Percentiles rank a stretch among this genome's conserved stretches.
Evolutionary conservation across 2,888 invertebrate species (phyloP).

Genomic region (Teleogryllus oceanicus): DNA sequence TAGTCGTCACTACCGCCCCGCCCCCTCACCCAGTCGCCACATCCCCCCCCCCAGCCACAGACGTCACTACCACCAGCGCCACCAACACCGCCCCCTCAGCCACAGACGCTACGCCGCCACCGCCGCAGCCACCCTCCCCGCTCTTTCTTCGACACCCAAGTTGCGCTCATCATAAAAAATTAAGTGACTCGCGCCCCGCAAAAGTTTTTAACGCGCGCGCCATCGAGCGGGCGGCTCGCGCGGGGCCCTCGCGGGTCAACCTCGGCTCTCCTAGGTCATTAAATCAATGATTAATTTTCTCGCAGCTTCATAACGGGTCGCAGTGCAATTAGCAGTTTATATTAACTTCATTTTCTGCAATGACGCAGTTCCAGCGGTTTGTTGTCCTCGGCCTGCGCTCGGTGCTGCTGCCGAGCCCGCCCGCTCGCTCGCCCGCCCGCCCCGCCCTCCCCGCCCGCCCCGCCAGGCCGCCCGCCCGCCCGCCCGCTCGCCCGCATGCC

Average conservation of each 20-base stretch:
- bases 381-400: neutral
- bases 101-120: no score
- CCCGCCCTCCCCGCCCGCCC: neutral
- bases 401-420: neutral
- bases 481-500: no score
- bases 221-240: neutral
- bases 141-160: no score
- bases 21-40: no score
- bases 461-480: neutral
- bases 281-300: constrained; percentile 18
- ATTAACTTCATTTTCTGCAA: constrained; percentile 10
- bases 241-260: neutral
- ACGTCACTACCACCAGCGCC: no score
- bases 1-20: no score
- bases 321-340: constrained; percentile 18
- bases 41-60: no score
- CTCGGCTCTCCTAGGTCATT: neutral
- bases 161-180: no score
- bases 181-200: neutral
- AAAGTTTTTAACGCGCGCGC: neutral
- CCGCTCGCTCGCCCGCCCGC: neutral
- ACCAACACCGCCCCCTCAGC: no score
- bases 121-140: no score
- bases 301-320: constrained; percentile 18
- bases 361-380: constrained; percentile 18